Base-by-base conservation (phyloP, 2,113 vertebrate species). In the Leptosomus discolor region DNA sequence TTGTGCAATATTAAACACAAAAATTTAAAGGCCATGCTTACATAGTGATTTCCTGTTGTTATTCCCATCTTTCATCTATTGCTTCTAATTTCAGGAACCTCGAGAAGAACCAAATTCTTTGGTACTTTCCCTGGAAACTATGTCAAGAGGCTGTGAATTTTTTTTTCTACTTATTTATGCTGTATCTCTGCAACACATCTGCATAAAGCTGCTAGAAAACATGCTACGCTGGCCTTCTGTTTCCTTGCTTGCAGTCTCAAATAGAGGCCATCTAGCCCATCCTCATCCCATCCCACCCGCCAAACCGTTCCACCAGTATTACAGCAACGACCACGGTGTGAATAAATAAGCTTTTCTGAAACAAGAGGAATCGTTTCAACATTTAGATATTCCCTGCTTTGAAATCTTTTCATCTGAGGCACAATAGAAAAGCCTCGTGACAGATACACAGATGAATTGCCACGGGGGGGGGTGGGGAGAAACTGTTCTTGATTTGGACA, bases 111-210 rank as follows among this genome's bases (percentile, higher is more conserved):
- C 97, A 99, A 99, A 98, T 98, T 99, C 97, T 99, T 99, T 97
- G 99, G 99, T 98, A 99, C 99, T 97, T 99, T 99, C 98, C 99
- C 99, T 57, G 99, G 99, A 98, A 99, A 99, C 98, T 99, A 99
- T 84, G 99, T 99, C 96, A 99, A 99, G 98, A 99, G 98, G 97
- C 99, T 99, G 98, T 99, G 99, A 99, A 92, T 91, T 75, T 96
- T 90, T 89, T 93, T 96, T 97, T 30, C 97, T 98, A 97, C 97
- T 97, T 97, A 95, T 95, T 97, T 95, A 97, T 93, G 95, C 95
- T 70, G 92, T 97, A 92, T 97, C 97, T 97, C 97, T 97, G 98
- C 98, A 98, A 98, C 98, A 98, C 97, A 96, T 97, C 94, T 88
- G 96, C 96, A 96, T 98, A 96, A 97, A 97, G 88, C 97, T 95